Evolutionary conservation across 2,888 invertebrate species (phyloP), one percentile per base, ranked within the genome.

Genomic region (Cabera pusaria): DNA sequence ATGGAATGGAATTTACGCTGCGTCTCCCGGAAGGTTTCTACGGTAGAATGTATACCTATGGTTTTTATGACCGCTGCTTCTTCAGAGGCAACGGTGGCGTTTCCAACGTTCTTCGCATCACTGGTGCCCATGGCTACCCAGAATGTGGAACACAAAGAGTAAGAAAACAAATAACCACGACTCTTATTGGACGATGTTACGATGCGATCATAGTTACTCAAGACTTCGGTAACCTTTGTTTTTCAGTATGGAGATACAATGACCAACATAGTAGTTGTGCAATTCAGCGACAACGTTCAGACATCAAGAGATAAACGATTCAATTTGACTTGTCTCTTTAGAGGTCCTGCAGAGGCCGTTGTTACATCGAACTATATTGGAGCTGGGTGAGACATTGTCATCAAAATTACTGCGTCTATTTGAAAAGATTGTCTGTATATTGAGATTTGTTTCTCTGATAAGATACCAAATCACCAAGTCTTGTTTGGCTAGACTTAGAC

Each of bases 351-450:
- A 9, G 97, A 97, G 78, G 96, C 97, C 5, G 95, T 97, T 1
- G 97, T 97, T 35, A 97, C 97, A 6, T 97, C 97, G 11, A 96
- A 96, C 59, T 97, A 96, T 73, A 97, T 97, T 62, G 96, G 96
- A 56, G 96, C 96, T 54, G 96, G 96, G 96, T 95, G 92, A 90
- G 90, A 42, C 26, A 8, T 23, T 28, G 5, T 8, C 6, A 12
- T 6, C 10, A 9, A 20, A 1, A 66, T 29, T 37, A 28, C 21
- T 41, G 44, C 52, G 59, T 63, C 61, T 59, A 57, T 67, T 62
- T 61, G 64, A 52, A n/a, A 10, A 26, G 9, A 26, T 17, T 6
- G 14, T 14, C 14, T 4, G 2, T 14, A 14, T n/a, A n/a, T n/a
- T n/a, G n/a, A n/a, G n/a, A n/a, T n/a, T n/a, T n/a, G n/a, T n/a